Evolutionary conservation across 2,888 invertebrate species (phyloP).

Genomic region (Eupelmus urozonus): DNA sequence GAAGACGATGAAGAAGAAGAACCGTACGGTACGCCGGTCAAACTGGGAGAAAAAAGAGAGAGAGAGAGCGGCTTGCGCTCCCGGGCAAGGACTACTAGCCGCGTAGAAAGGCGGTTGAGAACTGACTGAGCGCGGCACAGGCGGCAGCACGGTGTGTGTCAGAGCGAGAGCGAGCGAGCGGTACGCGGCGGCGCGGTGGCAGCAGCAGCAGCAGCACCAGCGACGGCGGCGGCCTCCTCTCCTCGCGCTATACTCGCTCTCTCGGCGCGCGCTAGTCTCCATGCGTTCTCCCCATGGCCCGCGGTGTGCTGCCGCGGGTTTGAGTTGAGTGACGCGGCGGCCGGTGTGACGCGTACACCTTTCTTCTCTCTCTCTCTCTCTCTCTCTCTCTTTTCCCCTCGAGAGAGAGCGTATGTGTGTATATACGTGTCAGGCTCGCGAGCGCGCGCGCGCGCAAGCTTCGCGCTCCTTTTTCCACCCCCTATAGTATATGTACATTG

Average conservation of each 20-base stretch:
- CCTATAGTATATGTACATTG: too few species aligned
- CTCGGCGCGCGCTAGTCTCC: constrained; percentile 27
- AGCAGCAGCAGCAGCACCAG: not conserved
- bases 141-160: too few species aligned
- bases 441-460: not conserved
- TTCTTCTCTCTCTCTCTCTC: constrained; percentile 56
- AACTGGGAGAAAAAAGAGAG: not conserved
- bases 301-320: constrained; percentile 51
- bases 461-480: not conserved
- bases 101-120: constrained; percentile 73
- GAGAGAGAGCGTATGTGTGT: too few species aligned
- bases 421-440: constrained; percentile 62
- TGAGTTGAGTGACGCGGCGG: constrained; percentile 74
- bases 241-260: constrained; percentile 60
- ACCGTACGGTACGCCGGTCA: not conserved
- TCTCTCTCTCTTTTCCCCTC: constrained; percentile 28
- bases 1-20: not conserved
- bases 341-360: constrained; percentile 73
- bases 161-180: constrained; percentile 9
- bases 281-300: constrained; percentile 58
- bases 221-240: constrained; percentile 60
- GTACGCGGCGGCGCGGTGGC: constrained; percentile 36
- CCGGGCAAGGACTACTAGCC: constrained; percentile 72
- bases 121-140: constrained; percentile 72
- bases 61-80: constrained; percentile 64